Evolutionary conservation across 23 tunicate species (phyloP).

Genomic region (Ciona savignyi): DNA sequence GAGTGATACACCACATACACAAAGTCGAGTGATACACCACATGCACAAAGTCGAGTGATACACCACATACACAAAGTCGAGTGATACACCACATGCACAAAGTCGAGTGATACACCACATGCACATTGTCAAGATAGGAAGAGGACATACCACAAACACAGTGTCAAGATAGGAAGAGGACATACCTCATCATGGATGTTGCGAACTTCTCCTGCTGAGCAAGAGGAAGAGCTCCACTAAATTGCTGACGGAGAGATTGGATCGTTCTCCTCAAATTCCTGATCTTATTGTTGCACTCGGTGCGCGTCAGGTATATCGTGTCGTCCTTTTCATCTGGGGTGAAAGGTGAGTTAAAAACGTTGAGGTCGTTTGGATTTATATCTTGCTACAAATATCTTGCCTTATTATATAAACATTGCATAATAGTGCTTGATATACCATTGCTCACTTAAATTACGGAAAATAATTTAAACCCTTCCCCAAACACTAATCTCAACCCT

Average conservation of each 20-base stretch:
- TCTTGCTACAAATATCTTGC: no score
- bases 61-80: not conserved
- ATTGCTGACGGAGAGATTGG: conserved; percentile 77
- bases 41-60: no score
- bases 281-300: conserved; percentile 65
- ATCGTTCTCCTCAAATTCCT: conserved; percentile 77
- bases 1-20: no score
- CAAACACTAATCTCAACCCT: no score
- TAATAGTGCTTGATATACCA: no score
- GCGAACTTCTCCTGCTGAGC: conserved; percentile 88
- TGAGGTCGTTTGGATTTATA: not conserved
- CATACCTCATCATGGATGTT: conserved; percentile 50
- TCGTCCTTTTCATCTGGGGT: conserved; percentile 71
- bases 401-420: no score
- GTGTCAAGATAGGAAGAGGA: not conserved
- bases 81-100: no score
- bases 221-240: conserved; percentile 92
- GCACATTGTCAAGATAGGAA: not conserved
- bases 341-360: no score
- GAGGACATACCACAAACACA: not conserved
- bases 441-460: no score
- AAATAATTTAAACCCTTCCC: no score
- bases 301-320: conserved; percentile 46
- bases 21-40: no score
- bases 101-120: no score